Base-by-base conservation (phyloP, 2,797 vertebrate genomes). In the Rhabdomys pumilio region DNA sequence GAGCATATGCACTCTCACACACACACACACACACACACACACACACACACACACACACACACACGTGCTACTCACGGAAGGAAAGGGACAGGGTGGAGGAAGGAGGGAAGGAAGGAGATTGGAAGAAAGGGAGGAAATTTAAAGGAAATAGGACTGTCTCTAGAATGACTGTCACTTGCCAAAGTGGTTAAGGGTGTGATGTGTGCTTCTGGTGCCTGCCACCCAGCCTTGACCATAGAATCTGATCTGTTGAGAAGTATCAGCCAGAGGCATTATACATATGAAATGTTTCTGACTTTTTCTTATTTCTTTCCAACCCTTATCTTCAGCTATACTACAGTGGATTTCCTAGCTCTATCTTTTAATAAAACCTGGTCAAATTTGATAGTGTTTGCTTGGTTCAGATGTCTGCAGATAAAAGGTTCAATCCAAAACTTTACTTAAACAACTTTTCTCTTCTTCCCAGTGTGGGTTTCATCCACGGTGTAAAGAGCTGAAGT, bases 401-500 rank as follows among this genome's bases (percentile, higher is more conserved):
- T 89, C 59, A 93, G 86, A 89, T 50, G 22, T 4, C 75, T 76
- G n/a, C 69, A 93, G 57, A 81, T 80, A 76, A 84, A 94, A 61
- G 22, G 77, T 79, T 88, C n/a, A 85, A 29, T n/a, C 26, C 53
- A 59, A 90, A 89, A 53, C 12, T 89, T 91, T 29, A 87, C 82
- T 93, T 87, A 84, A 96, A 63, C n/a, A 26, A 72, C 34, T 57
- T 50, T 29, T 89, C 50, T 83, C 73, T 92, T 83, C 63, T 90
- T 87, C n/a, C 50, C 57, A 75, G n/a, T 38, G 47, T 47, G 77
- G 53, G 19, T 94, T 82, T 91, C 15, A 77, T 76, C 47, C 20
- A 65, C 34, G 34, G n/a, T 26, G 79, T 90, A 73, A 81, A 61
- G 59, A 41, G 88, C 91, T 85, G 34, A 90, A 82, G 26, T 81